phyloP scores from a whole-genome alignment of 2,113 vertebrate species.

The Lontra canadensis region DNA sequence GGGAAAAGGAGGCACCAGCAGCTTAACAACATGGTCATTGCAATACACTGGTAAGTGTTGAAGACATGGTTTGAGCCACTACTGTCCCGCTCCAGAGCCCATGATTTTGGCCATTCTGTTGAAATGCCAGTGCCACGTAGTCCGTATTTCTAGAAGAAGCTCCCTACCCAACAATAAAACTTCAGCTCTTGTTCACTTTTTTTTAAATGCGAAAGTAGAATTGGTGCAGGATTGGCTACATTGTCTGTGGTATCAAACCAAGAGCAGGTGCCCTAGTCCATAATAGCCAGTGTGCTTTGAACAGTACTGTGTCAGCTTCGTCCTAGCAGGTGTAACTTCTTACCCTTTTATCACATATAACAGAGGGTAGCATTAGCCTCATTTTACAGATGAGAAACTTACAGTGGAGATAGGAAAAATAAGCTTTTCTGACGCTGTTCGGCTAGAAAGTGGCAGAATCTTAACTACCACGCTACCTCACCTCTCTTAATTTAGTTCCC shows the following conservation, averaged over 20 bases:
- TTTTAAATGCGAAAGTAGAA: not conserved
- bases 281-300: too few species aligned
- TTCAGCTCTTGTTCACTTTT: too few species aligned
- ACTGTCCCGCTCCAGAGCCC: too few species aligned
- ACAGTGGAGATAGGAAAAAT: not conserved
- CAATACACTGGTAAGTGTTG: rapidly evolving
- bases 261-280: not conserved
- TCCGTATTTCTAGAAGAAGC: not conserved
- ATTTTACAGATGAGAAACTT: not conserved
- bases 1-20: not conserved
- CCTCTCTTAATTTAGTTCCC: not conserved
- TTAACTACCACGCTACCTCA: not conserved
- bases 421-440: not conserved
- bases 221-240: not conserved
- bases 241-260: not conserved
- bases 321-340: too few species aligned
- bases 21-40: not conserved
- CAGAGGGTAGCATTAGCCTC: not conserved
- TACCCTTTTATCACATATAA: not conserved
- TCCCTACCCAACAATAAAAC: not conserved
- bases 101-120: not conserved
- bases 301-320: rapidly evolving
- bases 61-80: not conserved
- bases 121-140: rapidly evolving
- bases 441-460: not conserved